Base-by-base conservation (phyloP, 1,140 invertebrate genomes). In the Ruditapes philippinarum region DNA sequence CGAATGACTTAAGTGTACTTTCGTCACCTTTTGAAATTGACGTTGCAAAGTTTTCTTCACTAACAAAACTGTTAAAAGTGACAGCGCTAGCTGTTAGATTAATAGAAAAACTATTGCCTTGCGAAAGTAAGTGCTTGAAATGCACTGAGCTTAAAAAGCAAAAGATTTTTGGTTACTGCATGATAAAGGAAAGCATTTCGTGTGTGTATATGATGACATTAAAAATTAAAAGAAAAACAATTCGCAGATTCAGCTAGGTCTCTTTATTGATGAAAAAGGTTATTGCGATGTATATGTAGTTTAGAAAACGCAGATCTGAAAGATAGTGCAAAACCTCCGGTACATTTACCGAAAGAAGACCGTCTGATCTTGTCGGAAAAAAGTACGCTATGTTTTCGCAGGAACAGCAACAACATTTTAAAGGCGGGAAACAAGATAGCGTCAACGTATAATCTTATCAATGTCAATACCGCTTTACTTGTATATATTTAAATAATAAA, bases 61-160 rank as follows among this genome's bases (percentile, higher is more conserved):
- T 82, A 40, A 82, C 79, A 82, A 82, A 82, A 31, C 7, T 82
- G 28, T 4, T 82, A 22, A 62, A 36, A 42, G 33, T 65, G 7
- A 82, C 79, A 82, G 31, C 79, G 5, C 14, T n/a, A 7, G 54
- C 28, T 42, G 0, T 40, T 38, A 33, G 60, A 68, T 82, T 82
- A 40, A 36, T 82, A 22, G 3, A 65, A 42, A 82, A 54, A 54
- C 11, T 28, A 82, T 28, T n/a, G 14, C 14, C 31, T 12, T 42
- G 3, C 25, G n/a, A 36, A 65, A 42, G 36, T 60, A 28, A 1
- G 11, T 5, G 19, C 7, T 40, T 82, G 25, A 62, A n/a, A 42
- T 28, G 22, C 3, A 22, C 5, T n/a, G 79, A 82, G 28, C 2
- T 68, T 1, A 31, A 82, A 65, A 60, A 3, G 54, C 54, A 31